phyloP scores from a whole-genome alignment of 2,888 invertebrate genomes.

The Tiliacea aurago region DNA sequence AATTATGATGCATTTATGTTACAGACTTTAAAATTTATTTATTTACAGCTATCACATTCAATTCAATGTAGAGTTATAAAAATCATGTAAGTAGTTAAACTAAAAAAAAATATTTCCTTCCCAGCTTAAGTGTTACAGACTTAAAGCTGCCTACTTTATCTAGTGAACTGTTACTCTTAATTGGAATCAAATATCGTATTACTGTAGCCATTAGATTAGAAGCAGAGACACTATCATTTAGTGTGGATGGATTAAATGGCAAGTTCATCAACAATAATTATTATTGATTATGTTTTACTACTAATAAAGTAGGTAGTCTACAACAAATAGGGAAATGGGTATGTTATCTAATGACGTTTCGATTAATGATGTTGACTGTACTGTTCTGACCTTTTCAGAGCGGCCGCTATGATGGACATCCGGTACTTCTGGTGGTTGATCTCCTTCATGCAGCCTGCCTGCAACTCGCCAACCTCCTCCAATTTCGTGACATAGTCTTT shows the following conservation, averaged over 20 bases:
- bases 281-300: constrained; percentile 23
- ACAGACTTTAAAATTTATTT: too few relatives aligned
- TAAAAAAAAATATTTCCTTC: not conserved
- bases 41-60: not conserved
- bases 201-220: not conserved
- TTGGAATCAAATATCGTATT: constrained; percentile 5
- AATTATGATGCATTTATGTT: too few relatives aligned
- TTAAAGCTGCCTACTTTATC: not conserved
- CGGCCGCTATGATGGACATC: constrained; percentile 94
- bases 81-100: not conserved
- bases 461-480: constrained; percentile 95
- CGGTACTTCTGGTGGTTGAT: constrained; percentile 98
- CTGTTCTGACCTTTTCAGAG: constrained; percentile 94
- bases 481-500: constrained; percentile 96
- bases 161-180: not conserved
- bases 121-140: too few relatives aligned
- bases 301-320: constrained; percentile 10
- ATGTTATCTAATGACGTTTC: constrained; percentile 52
- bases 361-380: constrained; percentile 44
- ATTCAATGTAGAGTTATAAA: not conserved
- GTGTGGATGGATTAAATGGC: not conserved
- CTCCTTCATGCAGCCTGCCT: constrained; percentile 96
- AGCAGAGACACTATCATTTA: constrained; percentile 11
- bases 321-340: constrained; percentile 43
- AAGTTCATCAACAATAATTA: constrained; percentile 28